Evolutionary conservation across 2,113 vertebrate genomes (phyloP), one percentile per base, ranked within the genome.

Genomic region (Pteropus alecto): DNA sequence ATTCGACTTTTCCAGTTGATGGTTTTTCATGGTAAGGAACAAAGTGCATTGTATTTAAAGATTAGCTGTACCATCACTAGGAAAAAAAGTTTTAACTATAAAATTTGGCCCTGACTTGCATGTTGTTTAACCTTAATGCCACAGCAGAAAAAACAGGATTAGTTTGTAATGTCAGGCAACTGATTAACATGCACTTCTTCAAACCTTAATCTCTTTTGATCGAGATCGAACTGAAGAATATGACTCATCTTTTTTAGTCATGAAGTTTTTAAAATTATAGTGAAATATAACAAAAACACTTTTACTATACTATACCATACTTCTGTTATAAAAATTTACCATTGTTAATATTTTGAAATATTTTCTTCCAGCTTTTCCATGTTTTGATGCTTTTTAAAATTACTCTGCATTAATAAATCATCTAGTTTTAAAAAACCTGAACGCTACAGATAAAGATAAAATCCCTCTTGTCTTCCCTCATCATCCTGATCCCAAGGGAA

Each of bases 71-170:
- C 88, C 65, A 96, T 83, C 70, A 68, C 79, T 67, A 94, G 65
- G 38, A 79, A 84, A 71, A 92, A 86, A 58, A 67, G 65, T 90
- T 93, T 92, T 61, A 95, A 88, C 97, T 88, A 70, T 38, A 41
- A 97, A 93, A 93, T 77, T 79, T 96, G 95, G 97, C 73, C 96
- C 91, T 74, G 63, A 95, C 97, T 95, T 96, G 91, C 43, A 10
- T 14, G 58, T n/a, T 97, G 82, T 92, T 97, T 97, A 76, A 94
- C 83, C 83, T 93, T 93, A 89, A 97, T 94, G 78, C 82, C 26
- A 71, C n/a, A 84, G 85, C 9, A 93, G 97, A 98, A 96, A 96
- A 98, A 98, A 96, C 88, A 98, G 93, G 98, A 97, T 98, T 97
- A 98, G 82, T 73, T 70, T 84, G 70, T 86, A 98, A 97, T 79